Conservation (phyloP, 2,113 vertebrate species). For the Meleagris gallopavo region DNA sequence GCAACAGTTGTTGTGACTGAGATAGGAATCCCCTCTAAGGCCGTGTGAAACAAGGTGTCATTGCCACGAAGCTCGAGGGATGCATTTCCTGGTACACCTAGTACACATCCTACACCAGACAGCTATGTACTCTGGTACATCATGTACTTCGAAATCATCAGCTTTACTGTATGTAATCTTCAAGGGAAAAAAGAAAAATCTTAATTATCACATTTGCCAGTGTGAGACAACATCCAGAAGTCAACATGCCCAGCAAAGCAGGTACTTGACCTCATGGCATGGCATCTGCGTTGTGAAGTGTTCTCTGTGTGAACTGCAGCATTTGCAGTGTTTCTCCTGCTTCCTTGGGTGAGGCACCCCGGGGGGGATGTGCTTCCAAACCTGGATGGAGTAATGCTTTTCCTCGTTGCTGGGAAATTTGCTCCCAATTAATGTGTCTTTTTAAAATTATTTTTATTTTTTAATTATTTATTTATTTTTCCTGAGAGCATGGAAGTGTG, state of each 20-base stretch:
- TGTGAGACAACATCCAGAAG: no score
- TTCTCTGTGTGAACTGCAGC: background rate
- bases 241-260: accelerated
- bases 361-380: background rate
- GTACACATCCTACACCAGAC: background rate
- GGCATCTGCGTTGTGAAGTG: background rate
- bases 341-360: background rate
- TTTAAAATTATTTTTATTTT: no score
- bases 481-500: accelerated
- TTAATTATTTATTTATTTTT: background rate
- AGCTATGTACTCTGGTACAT: accelerated
- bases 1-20: background rate
- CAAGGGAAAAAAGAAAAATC: background rate
- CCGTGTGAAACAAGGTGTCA: accelerated
- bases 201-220: background rate
- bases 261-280: background rate
- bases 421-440: background rate
- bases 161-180: background rate
- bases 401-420: background rate
- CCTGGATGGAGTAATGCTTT: background rate
- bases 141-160: background rate
- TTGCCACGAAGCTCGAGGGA: background rate
- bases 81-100: background rate
- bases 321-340: background rate
- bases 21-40: background rate